Evolutionary conservation across 2,113 vertebrate genomes (phyloP).

Genomic region (Elachura formosa): DNA sequence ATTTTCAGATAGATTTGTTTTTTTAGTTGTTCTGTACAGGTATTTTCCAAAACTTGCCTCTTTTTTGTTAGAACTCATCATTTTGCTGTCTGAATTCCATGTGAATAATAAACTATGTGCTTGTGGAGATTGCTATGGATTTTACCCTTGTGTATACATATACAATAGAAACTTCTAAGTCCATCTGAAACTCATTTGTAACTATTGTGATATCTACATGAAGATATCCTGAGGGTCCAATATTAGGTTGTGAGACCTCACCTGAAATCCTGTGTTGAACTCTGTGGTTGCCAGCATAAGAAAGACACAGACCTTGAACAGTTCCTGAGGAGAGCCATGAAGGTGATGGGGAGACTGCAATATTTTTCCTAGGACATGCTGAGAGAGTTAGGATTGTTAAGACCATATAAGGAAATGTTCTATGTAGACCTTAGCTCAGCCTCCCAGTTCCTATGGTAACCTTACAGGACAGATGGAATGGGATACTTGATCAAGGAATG

Average conservation of each 20-base stretch:
- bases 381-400: background rate
- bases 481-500: background rate
- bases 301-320: background rate
- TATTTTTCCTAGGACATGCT: background rate
- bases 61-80: background rate
- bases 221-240: background rate
- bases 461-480: background rate
- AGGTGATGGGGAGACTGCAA: background rate
- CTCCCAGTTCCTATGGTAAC: background rate
- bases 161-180: background rate
- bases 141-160: background rate
- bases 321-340: background rate
- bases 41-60: background rate
- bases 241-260: background rate
- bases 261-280: background rate
- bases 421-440: background rate
- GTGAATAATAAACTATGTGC: background rate
- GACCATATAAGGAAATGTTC: background rate
- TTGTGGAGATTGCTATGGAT: background rate
- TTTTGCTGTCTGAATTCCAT: background rate
- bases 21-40: background rate
- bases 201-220: background rate
- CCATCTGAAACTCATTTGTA: background rate
- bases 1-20: background rate
- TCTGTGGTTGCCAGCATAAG: accelerated